phyloP scores from a whole-genome alignment of 2,113 vertebrate genomes.

The Eupsittula cactorum region DNA sequence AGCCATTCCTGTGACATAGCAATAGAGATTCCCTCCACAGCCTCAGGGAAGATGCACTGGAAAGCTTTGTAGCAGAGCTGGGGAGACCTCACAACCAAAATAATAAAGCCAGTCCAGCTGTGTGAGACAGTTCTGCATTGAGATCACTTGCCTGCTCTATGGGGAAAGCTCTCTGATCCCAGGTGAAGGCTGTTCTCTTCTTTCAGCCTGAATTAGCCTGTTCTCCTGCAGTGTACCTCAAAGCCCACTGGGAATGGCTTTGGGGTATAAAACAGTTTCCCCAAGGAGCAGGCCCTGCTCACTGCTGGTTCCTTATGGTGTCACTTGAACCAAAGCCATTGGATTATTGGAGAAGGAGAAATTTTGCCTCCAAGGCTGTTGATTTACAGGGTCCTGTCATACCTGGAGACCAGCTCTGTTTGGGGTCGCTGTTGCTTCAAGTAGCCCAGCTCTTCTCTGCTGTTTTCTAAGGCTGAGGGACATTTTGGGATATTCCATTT shows the following conservation, averaged over 20 bases:
- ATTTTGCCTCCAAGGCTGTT: background rate
- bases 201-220: background rate
- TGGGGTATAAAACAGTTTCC: background rate
- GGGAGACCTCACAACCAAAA: slow-evolving; percentile 5
- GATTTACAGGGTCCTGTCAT: background rate
- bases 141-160: background rate
- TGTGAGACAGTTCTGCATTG: slow-evolving; percentile 4
- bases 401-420: background rate
- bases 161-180: background rate
- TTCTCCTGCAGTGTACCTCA: background rate
- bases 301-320: background rate
- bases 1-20: background rate
- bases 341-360: background rate
- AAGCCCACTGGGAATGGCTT: background rate
- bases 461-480: background rate
- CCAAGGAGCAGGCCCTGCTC: background rate
- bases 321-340: background rate
- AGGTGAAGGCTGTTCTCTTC: background rate
- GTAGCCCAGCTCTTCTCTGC: background rate
- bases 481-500: background rate
- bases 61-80: slow-evolving; percentile 52
- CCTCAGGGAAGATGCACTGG: slow-evolving; percentile 42
- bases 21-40: background rate
- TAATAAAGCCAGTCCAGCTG: slow-evolving; percentile 32
- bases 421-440: background rate